Evolutionary conservation across 2,888 invertebrate genomes (phyloP), one percentile per base, ranked within the genome.

Genomic region (Baronia brevicornis): DNA sequence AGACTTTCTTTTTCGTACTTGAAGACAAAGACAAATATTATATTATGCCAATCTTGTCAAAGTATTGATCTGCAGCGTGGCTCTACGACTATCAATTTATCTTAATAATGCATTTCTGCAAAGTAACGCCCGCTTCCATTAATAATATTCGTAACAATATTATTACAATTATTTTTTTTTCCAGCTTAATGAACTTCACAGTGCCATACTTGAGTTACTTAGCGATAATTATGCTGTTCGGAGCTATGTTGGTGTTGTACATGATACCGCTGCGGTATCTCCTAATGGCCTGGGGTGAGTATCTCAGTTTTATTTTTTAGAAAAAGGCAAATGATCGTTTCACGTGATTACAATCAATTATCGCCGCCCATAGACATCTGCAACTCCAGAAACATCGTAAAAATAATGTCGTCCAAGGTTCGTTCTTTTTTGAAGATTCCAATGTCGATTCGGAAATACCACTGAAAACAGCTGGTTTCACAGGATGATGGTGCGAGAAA

Each of bases 121-220:
- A n/a, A n/a, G n/a, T n/a, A n/a, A n/a, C n/a, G n/a, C n/a, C n/a
- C n/a, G n/a, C n/a, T n/a, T n/a, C n/a, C n/a, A n/a, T n/a, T n/a
- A n/a, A n/a, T n/a, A n/a, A n/a, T n/a, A n/a, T n/a, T n/a, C 8
- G n/a, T 15, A 11, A 19, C 21, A 9, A 5, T 24, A 10, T 31
- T 6, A 14, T 3, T 20, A 33, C 14, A 17, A 15, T 18, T n/a
- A 6, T 25, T 29, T 41, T 38, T 45, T 47, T 34, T 87, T 89
- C 41, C 86, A 97, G 96, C 80, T 91, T 96, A 38, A 95, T 96
- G 84, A 97, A 97, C 77, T 99, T 98, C 85, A 96, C 97, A 39
- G 94, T 97, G 67, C 97, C 98, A 41, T 98, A 97, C 86, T 84
- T 99, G 49, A 97, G 97, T 55, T 94, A 93, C 85, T 86, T 99